These are phyloP conservation scores for Ditula angustiorana DNA, from an alignment of 2,888 invertebrate genomes.

Conservation along the genomic window DNA sequence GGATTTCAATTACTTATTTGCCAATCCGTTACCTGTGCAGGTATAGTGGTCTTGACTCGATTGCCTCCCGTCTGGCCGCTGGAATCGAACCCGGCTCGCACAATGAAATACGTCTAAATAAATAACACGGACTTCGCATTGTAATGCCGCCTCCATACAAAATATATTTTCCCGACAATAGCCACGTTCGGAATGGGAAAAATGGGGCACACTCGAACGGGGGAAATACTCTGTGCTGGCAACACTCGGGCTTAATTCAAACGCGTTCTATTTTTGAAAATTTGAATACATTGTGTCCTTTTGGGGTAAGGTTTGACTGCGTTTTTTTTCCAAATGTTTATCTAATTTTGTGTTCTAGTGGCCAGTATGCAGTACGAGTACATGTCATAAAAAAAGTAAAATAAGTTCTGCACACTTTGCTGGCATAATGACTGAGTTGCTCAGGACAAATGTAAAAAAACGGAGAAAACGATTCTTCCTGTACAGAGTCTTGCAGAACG, in stretches of 20 bases:
- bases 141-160: slow-evolving; percentile 73
- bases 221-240: slow-evolving; percentile 66
- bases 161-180: slow-evolving; percentile 77
- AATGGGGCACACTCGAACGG: slow-evolving; percentile 69
- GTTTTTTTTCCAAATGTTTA: slow-evolving; percentile 39
- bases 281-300: slow-evolving; percentile 53
- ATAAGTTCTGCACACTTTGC: too few relatives aligned
- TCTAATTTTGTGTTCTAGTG: slow-evolving; percentile 11
- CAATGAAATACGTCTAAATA: slow-evolving; percentile 80
- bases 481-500: too few relatives aligned
- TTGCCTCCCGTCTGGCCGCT: slow-evolving; percentile 70
- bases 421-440: too few relatives aligned
- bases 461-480: too few relatives aligned
- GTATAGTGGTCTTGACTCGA: slow-evolving; percentile 60
- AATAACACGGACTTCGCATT: slow-evolving; percentile 78
- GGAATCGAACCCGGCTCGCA: slow-evolving; percentile 67
- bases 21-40: slow-evolving; percentile 67
- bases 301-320: slow-evolving; percentile 36
- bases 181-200: slow-evolving; percentile 63
- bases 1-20: slow-evolving; percentile 72
- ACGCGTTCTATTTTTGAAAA: slow-evolving; percentile 61
- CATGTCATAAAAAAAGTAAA: neutral
- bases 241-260: slow-evolving; percentile 64
- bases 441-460: too few relatives aligned
- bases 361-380: neutral